Conservation (phyloP, 2,888 invertebrate species). For the Eupithecia tripunctaria region DNA sequence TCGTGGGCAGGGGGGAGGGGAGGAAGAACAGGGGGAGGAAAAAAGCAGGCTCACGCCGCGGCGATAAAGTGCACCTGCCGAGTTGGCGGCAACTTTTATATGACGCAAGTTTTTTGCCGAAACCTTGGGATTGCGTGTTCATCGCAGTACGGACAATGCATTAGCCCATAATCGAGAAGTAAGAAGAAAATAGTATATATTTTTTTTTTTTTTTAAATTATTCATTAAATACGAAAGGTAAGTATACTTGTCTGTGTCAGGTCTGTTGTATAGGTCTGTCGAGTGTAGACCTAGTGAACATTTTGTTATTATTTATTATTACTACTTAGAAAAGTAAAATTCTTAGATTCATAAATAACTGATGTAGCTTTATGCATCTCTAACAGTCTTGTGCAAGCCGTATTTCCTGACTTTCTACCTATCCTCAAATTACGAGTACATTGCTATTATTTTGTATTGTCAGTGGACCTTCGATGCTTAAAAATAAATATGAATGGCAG, state of each 20-base stretch:
- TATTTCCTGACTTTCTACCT: neutral
- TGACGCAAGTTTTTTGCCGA: constrained; percentile 70
- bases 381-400: neutral
- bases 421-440: neutral
- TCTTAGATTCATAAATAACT: neutral
- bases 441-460: neutral
- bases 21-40: constrained; percentile 40
- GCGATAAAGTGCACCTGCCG: constrained; percentile 73
- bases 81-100: constrained; percentile 70
- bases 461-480: neutral
- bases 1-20: neutral
- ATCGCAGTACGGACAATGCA: constrained; percentile 39
- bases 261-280: too few species aligned
- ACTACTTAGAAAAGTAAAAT: neutral
- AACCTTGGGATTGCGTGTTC: constrained; percentile 45
- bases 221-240: too few species aligned
- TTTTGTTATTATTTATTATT: too few species aligned
- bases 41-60: constrained; percentile 64
- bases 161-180: too few species aligned
- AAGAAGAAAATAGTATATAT: too few species aligned
- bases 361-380: neutral
- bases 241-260: too few species aligned
- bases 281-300: too few species aligned
- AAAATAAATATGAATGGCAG: neutral
- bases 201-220: too few species aligned